These are phyloP conservation scores for Solea solea DNA, from an alignment of 2,113 vertebrate species.

Conservation along the genomic window DNA sequence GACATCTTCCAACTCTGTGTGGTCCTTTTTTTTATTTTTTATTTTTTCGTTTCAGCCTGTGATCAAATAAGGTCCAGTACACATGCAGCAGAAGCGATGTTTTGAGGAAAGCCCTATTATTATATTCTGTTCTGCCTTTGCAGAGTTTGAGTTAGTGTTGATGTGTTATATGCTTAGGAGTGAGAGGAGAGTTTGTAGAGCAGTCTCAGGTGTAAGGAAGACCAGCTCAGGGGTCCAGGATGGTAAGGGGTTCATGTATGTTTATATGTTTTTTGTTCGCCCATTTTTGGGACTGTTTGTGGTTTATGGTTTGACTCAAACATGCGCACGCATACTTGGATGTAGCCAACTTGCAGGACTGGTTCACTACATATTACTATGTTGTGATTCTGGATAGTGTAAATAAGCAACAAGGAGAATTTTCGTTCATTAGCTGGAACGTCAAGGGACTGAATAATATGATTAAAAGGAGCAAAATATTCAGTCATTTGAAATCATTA, in stretches of 20 bases:
- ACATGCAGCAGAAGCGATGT: not conserved
- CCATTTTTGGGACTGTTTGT: not conserved
- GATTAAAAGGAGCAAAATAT: not conserved
- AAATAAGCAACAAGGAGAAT: not conserved
- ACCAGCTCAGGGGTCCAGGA: no score
- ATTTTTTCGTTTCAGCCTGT: not conserved
- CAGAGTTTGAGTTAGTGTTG: not conserved
- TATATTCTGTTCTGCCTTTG: constrained; percentile 1
- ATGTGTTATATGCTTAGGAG: not conserved
- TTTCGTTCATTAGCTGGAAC: not conserved
- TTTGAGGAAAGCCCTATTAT: not conserved
- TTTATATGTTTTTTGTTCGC: not conserved
- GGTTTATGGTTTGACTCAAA: not conserved
- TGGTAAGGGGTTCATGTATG: no score
- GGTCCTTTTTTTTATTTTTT: not conserved
- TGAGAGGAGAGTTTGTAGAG: no score
- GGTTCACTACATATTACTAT: no score
- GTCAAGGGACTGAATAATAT: not conserved
- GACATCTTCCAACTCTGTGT: not conserved
- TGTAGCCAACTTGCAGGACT: not conserved
- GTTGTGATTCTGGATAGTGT: not conserved
- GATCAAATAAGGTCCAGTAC: not conserved
- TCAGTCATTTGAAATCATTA: not conserved
- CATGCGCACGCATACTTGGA: not conserved
- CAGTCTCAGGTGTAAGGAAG: no score